Base-by-base conservation (phyloP, 2,113 vertebrate genomes). In the Cnemophilus loriae region DNA sequence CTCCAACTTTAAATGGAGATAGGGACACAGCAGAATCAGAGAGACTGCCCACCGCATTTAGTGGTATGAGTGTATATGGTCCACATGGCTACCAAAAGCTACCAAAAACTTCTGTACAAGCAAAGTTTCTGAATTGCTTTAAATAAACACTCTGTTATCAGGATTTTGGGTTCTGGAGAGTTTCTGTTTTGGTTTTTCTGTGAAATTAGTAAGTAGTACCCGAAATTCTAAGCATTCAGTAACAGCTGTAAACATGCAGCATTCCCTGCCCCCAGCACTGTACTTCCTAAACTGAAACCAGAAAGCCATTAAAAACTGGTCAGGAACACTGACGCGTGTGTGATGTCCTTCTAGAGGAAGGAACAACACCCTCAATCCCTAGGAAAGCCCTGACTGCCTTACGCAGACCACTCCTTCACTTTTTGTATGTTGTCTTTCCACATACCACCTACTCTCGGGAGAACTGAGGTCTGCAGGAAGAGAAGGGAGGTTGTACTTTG, bases 241-340 rank as follows among this genome's bases (percentile, higher is more conserved):
- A 74, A 60, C 9, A 28, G 37, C 1, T 28, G 7, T 8, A 85
- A 90, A 50, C 16, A 74, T 11, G 35, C 55, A 50, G 18, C 23
- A 59, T 30, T 77, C 24, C 50, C 33, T 59, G 8, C 6, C 16
- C 11, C 20, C 11, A 13, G 3, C 65, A 39, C 11, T 32, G 5
- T 18, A 69, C 32, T 63, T 73, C 47, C 68, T 47, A 53, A 22
- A 76, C 3, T n/a, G 50, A 59, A 61, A 90, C 16, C 11, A 39
- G 9, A 46, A 61, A 84, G 16, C 18, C 9, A 53, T 39, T 63
- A 80, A 64, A 57, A 74, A 18, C 22, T 32, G 30, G 9, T 37
- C 35, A 87, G n/a, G 55, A 84, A 30, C 30, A 76, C 16, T n/a
- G 15, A 50, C 3, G 0, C 0, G 1, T 6, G 7, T 5, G 10